These are phyloP conservation scores for Bombus vancouverensis DNA, from an alignment of 1,140 invertebrate species.

Conservation along the genomic window DNA sequence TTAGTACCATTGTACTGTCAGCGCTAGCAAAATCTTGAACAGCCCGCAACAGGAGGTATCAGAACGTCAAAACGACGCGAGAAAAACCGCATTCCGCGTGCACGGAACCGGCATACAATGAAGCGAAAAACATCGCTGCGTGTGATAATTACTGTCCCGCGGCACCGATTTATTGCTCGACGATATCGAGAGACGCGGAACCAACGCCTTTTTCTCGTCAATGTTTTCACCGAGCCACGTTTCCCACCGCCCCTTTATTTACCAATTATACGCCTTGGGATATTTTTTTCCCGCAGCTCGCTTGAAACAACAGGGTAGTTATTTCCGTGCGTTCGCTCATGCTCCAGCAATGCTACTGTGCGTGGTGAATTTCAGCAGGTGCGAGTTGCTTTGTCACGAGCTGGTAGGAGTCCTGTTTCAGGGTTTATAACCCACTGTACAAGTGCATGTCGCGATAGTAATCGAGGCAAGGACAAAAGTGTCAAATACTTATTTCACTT, in stretches of 20 bases:
- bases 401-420: neutral
- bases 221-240: neutral
- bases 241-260: conserved; percentile 18
- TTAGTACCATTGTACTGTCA: conserved; percentile 55
- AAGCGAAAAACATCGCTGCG: conserved; percentile 35
- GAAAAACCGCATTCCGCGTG: conserved; percentile 40
- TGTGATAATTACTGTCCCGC: conserved; percentile 38
- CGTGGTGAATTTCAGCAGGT: conserved; percentile 16
- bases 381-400: neutral
- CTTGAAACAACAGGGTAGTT: neutral
- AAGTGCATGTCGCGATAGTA: neutral
- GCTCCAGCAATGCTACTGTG: neutral
- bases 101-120: conserved; percentile 1
- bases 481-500: neutral
- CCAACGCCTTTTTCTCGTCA: neutral
- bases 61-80: conserved; percentile 27
- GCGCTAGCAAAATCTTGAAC: conserved; percentile 39
- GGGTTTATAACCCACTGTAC: neutral
- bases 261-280: neutral
- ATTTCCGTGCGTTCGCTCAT: neutral
- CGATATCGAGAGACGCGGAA: conserved; percentile 1
- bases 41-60: conserved; percentile 22
- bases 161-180: conserved; percentile 34
- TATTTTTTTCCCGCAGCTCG: neutral
- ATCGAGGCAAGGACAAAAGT: too few species aligned